Base-by-base conservation (phyloP, 1,140 invertebrate genomes). In the Platorchestia sp. region DNA sequence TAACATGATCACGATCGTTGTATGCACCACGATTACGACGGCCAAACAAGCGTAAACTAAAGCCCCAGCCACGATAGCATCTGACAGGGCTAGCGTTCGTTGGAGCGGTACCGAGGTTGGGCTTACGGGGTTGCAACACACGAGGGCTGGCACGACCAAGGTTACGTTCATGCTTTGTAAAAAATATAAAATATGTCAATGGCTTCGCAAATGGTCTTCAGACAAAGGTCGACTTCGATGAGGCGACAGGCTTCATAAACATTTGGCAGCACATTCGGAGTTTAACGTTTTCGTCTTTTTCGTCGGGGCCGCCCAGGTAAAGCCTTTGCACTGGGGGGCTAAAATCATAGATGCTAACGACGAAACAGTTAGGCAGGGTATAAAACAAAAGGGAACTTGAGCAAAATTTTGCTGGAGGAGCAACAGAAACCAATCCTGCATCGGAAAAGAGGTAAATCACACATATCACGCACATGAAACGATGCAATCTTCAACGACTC, bases 151-250 rank as follows among this genome's bases (percentile, higher is more conserved):
- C 59, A 75, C 14, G 27, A 75, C 59, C 59, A 75, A 75, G 59
- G 59, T 75, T 75, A 75, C 59, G 10, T 75, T 27, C 1, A 75
- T 75, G 59, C 59, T 75, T 19, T 75, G 59, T 75, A 75, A 75
- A 75, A 75, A 75, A 75, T 75, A 75, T n/a, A 75, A 75, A 75
- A 75, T 75, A 75, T 75, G 59, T 75, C 59, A 75, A 75, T 75
- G 59, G 59, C 59, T 75, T 75, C 36, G 59, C 14, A 75, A 75
- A 75, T 75, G 59, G 59, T 75, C 59, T 75, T 75, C 59, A 75
- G 59, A 75, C 59, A 75, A 75, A 75, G 59, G 59, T 75, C 59
- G 59, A 75, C 59, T 75, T 75, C 59, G 10, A 75, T 75, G 59
- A 27, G 36, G 59, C 59, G 59, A 75, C 59, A 75, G 59, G 59